phyloP scores from a whole-genome alignment of 2,113 vertebrate species.

The Oncorhynchus gorbuscha region DNA sequence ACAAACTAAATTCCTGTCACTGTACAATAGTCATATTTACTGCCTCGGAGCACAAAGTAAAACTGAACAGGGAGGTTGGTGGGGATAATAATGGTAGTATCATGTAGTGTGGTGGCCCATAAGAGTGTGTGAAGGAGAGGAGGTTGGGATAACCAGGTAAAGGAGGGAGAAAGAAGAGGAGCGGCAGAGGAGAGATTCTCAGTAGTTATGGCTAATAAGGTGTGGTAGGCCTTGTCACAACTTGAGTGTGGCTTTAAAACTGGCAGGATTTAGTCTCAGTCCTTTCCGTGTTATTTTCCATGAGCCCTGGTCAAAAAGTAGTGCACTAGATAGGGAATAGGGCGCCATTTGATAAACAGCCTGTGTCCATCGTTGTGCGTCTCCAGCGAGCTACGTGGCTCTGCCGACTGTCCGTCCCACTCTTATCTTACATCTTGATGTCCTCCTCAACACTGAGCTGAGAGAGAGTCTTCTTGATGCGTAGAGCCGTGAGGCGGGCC shows the following conservation, averaged over 20 bases:
- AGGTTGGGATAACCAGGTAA: too few species aligned
- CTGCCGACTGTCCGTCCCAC: background rate
- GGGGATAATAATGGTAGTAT: conserved; percentile 41
- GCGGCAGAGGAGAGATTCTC: conserved; percentile 53
- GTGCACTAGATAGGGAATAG: conserved; percentile 27
- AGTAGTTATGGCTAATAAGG: conserved; percentile 81
- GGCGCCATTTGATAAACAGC: too few species aligned
- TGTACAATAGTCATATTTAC: conserved; percentile 62
- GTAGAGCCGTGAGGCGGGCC: conserved; percentile 89
- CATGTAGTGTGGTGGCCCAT: conserved; percentile 53
- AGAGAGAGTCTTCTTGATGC: conserved; percentile 98
- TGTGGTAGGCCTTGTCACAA: conserved; percentile 80
- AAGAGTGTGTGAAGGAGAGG: conserved; percentile 25
- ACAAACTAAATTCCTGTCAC: conserved; percentile 29
- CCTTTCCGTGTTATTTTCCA: conserved; percentile 35
- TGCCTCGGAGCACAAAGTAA: conserved; percentile 53
- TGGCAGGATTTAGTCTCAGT: conserved; percentile 73
- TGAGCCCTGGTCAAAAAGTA: too few species aligned
- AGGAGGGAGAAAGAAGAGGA: background rate
- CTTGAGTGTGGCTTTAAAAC: conserved; percentile 75
- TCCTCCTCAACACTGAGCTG: conserved; percentile 98
- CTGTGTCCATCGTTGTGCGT: conserved; percentile 36
- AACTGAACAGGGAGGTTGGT: conserved; percentile 16
- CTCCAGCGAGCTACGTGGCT: conserved; percentile 24
- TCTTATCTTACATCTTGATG: conserved; percentile 94